Base-by-base conservation (phyloP, 2,797 vertebrate genomes). In the Heterohyrax brucei region DNA sequence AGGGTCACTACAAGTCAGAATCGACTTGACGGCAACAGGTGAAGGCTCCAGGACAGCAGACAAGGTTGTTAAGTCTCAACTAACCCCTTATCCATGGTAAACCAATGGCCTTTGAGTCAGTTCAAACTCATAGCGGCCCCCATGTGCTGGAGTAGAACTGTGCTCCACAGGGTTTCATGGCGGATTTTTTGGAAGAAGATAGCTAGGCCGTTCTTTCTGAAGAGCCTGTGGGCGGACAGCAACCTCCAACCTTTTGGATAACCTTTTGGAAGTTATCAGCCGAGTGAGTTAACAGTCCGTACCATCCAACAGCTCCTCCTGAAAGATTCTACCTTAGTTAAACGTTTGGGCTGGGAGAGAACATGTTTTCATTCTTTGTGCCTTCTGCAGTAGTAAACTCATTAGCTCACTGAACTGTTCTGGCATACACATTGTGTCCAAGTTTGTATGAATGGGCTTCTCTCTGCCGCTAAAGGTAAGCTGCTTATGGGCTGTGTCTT, bases 341-440 rank as follows among this genome's bases (percentile, higher is more conserved):
- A 91, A 81, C 1, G 21, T 76, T 44, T 62, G 10, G 77, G 4
- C 39, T 24, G 48, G 26, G 44, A 59, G n/a, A 87, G 68, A 24
- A n/a, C 33, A 72, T 14, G 7, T 68, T 88, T 94, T 91, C 70
- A 62, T 81, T 91, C 50, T 93, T 56, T 80, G 33, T 75, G 50
- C 48, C 33, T 80, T 26, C 44, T 53, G 28, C 56, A 70, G 61
- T 1, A 89, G 39, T 28, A 77, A 76, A 92, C n/a, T 21, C 19
- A 48, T 3, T 82, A 33, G 48, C 82, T 53, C 13, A 46, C 66
- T 33, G n/a, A 2, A 50, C 33, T 62, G 46, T 46, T 9, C 39
- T 24, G 48, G 56, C 21, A 28, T 19, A 7, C 10, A 76, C 64
- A 26, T 39, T 46, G 10, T 77, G 75, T 46, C 33, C 46, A 1